Evolutionary conservation across 30 jellyfish, hydroid and myxozoan genomes (phyloP).

Genomic region (Morbakka virulenta): DNA sequence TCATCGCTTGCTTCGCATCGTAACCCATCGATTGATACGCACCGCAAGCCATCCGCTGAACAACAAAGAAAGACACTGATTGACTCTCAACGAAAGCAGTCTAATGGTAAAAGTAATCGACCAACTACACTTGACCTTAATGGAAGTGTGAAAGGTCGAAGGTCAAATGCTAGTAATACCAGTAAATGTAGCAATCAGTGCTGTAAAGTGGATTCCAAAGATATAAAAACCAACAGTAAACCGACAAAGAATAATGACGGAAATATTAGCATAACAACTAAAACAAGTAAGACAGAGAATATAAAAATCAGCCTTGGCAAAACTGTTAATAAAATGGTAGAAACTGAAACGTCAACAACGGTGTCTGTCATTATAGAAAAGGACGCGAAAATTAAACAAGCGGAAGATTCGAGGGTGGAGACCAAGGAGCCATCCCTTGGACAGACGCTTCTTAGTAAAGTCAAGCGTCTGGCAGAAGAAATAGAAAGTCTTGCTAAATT

Average conservation of each 20-base stretch:
- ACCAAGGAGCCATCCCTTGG: conserved; percentile 48
- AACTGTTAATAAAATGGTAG: conserved; percentile 80
- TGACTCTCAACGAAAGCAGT: too few species aligned
- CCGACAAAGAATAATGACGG: conserved; percentile 28
- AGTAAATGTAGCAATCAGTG: neutral
- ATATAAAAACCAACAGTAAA: neutral
- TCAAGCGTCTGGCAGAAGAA: conserved; percentile 87
- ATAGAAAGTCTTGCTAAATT: conserved; percentile 61
- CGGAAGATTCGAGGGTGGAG: conserved; percentile 15
- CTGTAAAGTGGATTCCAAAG: neutral
- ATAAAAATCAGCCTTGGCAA: conserved; percentile 83
- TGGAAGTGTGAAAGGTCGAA: too few species aligned
- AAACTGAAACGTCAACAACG: conserved; percentile 88
- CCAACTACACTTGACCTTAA: too few species aligned
- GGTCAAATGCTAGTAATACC: too few species aligned
- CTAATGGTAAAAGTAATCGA: too few species aligned
- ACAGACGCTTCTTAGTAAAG: conserved; percentile 66
- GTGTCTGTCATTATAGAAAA: conserved; percentile 74
- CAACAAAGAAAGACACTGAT: neutral
- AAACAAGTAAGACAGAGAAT: conserved; percentile 72
- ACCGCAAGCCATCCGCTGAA: neutral
- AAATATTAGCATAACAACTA: conserved; percentile 68
- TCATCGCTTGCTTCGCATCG: too few species aligned
- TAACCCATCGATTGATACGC: conserved; percentile 2
- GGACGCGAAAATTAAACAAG: conserved; percentile 24